A percentile compares a stretch with the other conserved stretches of the same genome.
These are phyloP conservation scores for Siniperca scherzeri DNA, from an alignment of 2,797 vertebrate species.

Conservation along the genomic window DNA sequence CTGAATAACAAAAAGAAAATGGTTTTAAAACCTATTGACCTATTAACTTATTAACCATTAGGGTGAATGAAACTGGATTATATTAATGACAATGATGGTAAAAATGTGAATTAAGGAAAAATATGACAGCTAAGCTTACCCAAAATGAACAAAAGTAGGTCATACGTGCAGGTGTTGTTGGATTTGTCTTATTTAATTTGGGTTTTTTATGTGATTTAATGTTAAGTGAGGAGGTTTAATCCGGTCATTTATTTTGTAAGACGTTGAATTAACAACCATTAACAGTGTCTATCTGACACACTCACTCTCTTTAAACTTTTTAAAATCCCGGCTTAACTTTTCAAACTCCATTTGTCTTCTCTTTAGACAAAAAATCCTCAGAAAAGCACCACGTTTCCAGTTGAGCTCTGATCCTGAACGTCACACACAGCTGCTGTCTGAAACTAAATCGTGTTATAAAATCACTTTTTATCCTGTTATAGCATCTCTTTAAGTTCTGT, in stretches of 20 bases:
- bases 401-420: slow-evolving; percentile 8
- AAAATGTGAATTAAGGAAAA: neutral
- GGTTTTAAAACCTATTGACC: neutral
- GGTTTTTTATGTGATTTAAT: neutral
- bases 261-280: slow-evolving; percentile 13
- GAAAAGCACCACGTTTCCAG: slow-evolving; percentile 18
- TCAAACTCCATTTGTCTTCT: slow-evolving; percentile 23
- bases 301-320: slow-evolving; percentile 8
- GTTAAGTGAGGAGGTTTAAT: slow-evolving; percentile 28
- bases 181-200: neutral
- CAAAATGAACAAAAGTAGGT: neutral
- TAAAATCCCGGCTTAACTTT: slow-evolving; percentile 42
- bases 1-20: neutral
- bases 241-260: slow-evolving; percentile 7
- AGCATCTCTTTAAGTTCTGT: neutral
- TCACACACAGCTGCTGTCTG: slow-evolving; percentile 43
- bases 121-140: neutral
- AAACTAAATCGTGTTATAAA: neutral
- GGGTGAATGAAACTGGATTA: neutral
- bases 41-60: neutral
- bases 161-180: neutral
- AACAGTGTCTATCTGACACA: neutral
- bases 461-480: slow-evolving; percentile 9
- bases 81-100: neutral
- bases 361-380: slow-evolving; percentile 18